These are phyloP conservation scores for Planococcus citri DNA, from an alignment of 1,140 invertebrate species.

Conservation along the genomic window DNA sequence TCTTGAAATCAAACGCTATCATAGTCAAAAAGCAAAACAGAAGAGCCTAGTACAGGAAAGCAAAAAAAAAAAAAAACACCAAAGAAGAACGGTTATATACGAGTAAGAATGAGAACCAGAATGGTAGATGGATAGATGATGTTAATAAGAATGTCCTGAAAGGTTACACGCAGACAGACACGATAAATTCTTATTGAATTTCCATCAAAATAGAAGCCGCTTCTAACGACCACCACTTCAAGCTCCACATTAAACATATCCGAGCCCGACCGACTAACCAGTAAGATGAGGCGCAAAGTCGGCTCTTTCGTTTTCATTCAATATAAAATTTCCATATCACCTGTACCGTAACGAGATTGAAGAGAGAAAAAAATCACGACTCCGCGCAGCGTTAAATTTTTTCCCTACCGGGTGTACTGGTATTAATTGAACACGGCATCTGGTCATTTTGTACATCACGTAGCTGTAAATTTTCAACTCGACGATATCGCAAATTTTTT, in stretches of 20 bases:
- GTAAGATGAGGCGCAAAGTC: conserved; percentile 12
- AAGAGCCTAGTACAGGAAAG: not conserved
- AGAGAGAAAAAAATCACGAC: not conserved
- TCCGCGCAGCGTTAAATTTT: not conserved
- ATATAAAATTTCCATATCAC: conserved; percentile 17
- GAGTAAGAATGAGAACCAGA: conserved; percentile 8
- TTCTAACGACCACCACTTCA: conserved; percentile 15
- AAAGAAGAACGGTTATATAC: not conserved
- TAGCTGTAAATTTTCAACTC: not conserved
- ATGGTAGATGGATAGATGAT: conserved; percentile 5
- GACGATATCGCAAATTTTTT: not conserved
- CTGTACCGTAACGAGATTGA: conserved; percentile 12
- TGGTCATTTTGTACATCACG: not conserved
- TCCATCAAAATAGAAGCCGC: conserved; percentile 17
- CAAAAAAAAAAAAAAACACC: not conserved
- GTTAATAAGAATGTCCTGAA: conserved; percentile 19
- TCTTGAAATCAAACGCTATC: no score
- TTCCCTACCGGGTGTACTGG: no score
- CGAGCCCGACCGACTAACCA: conserved; percentile 3
- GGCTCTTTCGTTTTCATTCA: conserved; percentile 12
- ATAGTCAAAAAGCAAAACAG: no score
- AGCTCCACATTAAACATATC: not conserved
- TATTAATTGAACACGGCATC: not conserved
- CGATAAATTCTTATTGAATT: conserved; percentile 17
- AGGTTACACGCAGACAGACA: conserved; percentile 16